A percentile compares a stretch with the other conserved stretches of the same genome.
These are phyloP conservation scores for Psilopogon haemacephalus DNA, from an alignment of 2,113 vertebrate genomes.

Conservation along the genomic window DNA sequence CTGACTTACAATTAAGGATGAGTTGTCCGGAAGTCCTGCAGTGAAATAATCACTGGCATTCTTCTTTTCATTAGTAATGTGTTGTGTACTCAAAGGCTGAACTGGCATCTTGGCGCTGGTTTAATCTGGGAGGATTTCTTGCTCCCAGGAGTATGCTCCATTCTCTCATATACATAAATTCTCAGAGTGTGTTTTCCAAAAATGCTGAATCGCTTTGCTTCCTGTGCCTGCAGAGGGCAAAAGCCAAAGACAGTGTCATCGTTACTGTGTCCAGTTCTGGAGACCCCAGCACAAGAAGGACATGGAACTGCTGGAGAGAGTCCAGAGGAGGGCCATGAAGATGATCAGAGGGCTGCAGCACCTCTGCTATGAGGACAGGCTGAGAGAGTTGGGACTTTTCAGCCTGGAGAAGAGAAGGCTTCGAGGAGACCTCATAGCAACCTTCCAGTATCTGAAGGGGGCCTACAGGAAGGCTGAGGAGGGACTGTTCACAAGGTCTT, in stretches of 20 bases:
- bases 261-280: too few relatives aligned
- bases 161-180: background rate
- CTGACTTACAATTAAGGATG: constrained; percentile 54
- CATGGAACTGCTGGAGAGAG: too few relatives aligned
- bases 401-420: too few relatives aligned
- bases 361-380: too few relatives aligned
- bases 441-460: too few relatives aligned
- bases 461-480: too few relatives aligned
- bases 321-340: too few relatives aligned
- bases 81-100: background rate
- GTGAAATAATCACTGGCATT: background rate
- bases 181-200: background rate
- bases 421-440: too few relatives aligned
- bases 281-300: too few relatives aligned
- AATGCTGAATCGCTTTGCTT: background rate
- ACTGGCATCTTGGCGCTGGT: background rate
- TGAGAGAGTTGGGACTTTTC: too few relatives aligned
- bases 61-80: constrained; percentile 20
- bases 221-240: background rate
- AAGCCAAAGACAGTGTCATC: background rate
- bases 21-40: constrained; percentile 34
- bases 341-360: too few relatives aligned
- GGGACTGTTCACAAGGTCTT: too few relatives aligned
- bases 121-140: background rate
- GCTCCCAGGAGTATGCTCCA: background rate